A percentile compares a stretch with the other conserved stretches of the same genome.
Evolutionary conservation across 1,140 invertebrate species (phyloP).

Genomic region (Dendrolimus kikuchii): DNA sequence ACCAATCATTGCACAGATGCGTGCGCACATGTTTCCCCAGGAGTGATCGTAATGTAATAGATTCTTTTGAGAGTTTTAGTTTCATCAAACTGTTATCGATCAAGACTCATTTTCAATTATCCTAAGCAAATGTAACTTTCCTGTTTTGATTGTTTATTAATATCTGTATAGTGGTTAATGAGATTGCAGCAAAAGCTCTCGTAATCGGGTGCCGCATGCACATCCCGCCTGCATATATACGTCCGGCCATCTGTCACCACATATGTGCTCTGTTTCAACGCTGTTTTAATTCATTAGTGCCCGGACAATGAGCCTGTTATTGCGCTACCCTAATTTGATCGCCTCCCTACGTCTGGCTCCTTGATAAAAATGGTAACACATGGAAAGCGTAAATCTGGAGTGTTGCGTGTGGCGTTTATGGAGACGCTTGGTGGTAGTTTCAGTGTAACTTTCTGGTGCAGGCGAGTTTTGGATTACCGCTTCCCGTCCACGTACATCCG

Average conservation of each 20-base stretch:
- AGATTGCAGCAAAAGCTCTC: conserved; percentile 47
- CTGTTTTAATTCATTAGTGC: conserved; percentile 65
- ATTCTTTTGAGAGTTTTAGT: background rate
- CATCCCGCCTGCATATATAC: conserved; percentile 41
- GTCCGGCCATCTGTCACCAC: conserved; percentile 65
- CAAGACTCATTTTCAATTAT: background rate
- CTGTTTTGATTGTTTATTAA: too few species aligned
- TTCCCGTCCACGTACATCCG: conserved; percentile 65
- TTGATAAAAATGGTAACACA: conserved; percentile 2
- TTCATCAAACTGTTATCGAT: background rate
- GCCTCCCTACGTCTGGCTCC: background rate
- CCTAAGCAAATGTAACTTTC: too few species aligned
- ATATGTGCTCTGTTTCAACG: conserved; percentile 56
- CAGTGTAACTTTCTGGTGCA: conserved; percentile 38
- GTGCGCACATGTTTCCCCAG: conserved; percentile 28
- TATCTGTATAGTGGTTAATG: background rate
- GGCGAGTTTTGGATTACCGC: conserved; percentile 60
- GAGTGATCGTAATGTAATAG: background rate
- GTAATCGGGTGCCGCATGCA: conserved; percentile 45
- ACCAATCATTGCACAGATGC: conserved; percentile 39
- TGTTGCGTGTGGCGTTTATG: conserved; percentile 6
- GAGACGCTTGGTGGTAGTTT: conserved; percentile 10
- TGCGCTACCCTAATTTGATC: conserved; percentile 9
- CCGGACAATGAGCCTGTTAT: conserved; percentile 46
- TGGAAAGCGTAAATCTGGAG: conserved; percentile 1